Conservation (phyloP, 2,888 invertebrate species). For the Leuctra nigra region DNA sequence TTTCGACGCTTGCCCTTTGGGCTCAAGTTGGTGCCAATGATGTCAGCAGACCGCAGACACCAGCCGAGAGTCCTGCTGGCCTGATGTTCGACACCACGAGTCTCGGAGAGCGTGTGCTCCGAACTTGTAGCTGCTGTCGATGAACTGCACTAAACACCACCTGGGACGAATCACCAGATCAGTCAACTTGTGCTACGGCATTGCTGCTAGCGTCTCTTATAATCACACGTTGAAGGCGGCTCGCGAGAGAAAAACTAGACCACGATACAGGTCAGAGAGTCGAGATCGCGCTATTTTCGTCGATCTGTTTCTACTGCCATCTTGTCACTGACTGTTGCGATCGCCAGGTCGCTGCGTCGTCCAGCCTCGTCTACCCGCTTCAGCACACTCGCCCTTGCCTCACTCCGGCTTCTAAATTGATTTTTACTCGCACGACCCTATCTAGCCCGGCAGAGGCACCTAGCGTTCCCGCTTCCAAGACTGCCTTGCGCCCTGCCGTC, state of each 20-base stretch:
- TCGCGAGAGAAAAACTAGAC: slow-evolving; percentile 2
- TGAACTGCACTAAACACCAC: too few species aligned
- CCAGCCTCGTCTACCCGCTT: slow-evolving; percentile 2
- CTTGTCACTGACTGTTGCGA: slow-evolving; percentile 17
- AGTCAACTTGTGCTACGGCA: too few species aligned
- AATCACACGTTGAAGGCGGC: too few species aligned
- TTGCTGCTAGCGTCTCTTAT: too few species aligned
- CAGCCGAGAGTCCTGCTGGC: too few species aligned
- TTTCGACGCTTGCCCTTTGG: background rate
- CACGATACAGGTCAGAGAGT: background rate
- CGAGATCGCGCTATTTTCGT: slow-evolving; percentile 21
- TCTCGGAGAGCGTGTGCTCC: background rate
- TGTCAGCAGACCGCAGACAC: too few species aligned
- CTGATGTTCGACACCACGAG: background rate
- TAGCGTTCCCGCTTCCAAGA: slow-evolving; percentile 19
- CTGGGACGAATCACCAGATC: too few species aligned
- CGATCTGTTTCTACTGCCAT: slow-evolving; percentile 21
- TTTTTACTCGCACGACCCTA: slow-evolving; percentile 22
- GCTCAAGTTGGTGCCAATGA: too few species aligned
- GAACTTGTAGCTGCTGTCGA: too few species aligned
- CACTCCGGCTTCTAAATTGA: slow-evolving; percentile 24
- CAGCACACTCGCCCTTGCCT: background rate
- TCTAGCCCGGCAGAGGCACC: slow-evolving; percentile 24
- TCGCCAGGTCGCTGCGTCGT: background rate
- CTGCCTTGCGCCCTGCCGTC: background rate